These are phyloP conservation scores for Poecile atricapillus DNA, from an alignment of 2,113 vertebrate species.

Conservation along the genomic window DNA sequence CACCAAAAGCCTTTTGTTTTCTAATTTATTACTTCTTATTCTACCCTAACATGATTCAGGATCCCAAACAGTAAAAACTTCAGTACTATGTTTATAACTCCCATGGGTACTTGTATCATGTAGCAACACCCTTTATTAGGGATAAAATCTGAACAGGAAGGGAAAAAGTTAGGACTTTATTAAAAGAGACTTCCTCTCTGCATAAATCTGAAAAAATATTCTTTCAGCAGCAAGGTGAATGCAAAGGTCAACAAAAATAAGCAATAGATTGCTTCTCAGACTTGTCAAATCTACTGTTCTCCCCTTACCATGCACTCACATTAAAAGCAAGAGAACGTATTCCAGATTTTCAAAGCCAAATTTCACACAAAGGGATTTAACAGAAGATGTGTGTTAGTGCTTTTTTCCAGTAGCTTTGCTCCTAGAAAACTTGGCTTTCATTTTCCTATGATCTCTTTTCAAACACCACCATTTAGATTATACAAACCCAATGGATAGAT, in stretches of 20 bases:
- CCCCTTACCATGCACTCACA: neutral
- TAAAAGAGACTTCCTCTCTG: neutral
- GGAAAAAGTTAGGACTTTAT: neutral
- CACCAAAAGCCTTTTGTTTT: neutral
- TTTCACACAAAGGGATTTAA: neutral
- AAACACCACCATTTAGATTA: neutral
- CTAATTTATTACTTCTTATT: neutral
- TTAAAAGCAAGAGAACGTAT: neutral
- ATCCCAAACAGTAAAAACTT: neutral
- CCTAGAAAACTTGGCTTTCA: neutral
- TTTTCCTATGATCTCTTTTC: neutral
- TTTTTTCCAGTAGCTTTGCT: neutral
- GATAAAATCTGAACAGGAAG: conserved; percentile 20
- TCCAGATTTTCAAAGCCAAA: neutral
- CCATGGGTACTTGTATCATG: neutral
- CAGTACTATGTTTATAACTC: neutral
- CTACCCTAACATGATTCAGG: neutral
- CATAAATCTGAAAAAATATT: neutral
- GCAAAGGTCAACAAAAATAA: neutral
- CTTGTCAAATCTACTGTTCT: neutral
- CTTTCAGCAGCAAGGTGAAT: conserved; percentile 5
- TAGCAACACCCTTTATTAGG: neutral
- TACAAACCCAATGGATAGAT: neutral
- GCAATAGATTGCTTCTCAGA: neutral
- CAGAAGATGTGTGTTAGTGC: neutral